A percentile compares a stretch with the other conserved stretches of the same genome.
Conservation (phyloP, 2,797 vertebrate genomes). For the Petrocephalus sullivani region DNA sequence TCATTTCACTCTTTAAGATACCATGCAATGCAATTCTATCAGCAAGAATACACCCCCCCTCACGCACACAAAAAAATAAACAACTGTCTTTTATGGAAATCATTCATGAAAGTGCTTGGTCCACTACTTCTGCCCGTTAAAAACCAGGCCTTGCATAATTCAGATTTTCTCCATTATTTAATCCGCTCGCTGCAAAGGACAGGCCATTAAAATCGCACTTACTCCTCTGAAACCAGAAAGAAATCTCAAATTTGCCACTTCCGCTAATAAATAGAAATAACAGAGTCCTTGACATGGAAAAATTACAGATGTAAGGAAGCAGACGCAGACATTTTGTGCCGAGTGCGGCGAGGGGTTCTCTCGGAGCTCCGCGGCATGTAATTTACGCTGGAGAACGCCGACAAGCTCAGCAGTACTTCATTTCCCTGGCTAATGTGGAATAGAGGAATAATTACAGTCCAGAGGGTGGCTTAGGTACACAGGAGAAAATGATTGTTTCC, state of each 20-base stretch:
- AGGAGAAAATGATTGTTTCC: background rate
- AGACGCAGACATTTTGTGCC: background rate
- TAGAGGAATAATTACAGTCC: background rate
- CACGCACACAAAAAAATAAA: background rate
- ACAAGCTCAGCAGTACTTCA: background rate
- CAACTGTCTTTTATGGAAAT: background rate
- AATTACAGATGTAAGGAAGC: background rate
- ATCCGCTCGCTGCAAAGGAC: background rate
- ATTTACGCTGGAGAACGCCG: background rate
- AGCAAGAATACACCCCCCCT: background rate
- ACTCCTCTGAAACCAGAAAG: slow-evolving; percentile 1
- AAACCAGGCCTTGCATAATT: background rate
- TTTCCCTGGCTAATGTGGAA: background rate
- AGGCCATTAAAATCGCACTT: background rate
- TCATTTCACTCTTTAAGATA: background rate
- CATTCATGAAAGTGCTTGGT: background rate
- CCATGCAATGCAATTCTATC: background rate
- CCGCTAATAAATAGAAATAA: slow-evolving; percentile 9
- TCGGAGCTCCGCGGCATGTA: background rate
- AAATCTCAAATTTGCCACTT: background rate
- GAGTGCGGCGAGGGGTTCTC: background rate
- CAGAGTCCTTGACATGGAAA: background rate
- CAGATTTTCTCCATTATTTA: slow-evolving; percentile 7
- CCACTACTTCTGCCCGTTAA: background rate
- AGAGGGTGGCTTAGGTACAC: background rate